Percentiles rank a stretch among this genome's conserved stretches.
phyloP scores from a whole-genome alignment of 1,140 invertebrate genomes.

The Idris sp. region DNA sequence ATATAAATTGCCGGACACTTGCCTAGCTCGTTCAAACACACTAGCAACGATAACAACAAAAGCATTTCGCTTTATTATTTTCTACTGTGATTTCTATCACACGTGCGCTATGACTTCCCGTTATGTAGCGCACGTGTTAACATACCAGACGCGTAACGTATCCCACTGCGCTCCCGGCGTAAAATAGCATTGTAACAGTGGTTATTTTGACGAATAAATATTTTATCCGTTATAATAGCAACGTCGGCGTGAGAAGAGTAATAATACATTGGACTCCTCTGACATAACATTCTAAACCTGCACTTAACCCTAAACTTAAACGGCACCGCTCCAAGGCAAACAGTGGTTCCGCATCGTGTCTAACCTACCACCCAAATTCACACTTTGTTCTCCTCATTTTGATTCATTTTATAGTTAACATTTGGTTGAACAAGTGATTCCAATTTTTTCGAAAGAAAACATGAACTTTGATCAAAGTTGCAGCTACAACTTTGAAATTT shows the following conservation, averaged over 20 bases:
- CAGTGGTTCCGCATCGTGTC: constrained; percentile 38
- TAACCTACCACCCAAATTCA: constrained; percentile 34
- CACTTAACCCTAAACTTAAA: constrained; percentile 49
- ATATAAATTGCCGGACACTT: constrained; percentile 25
- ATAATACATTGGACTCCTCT: constrained; percentile 38
- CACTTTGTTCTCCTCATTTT: too few relatives aligned
- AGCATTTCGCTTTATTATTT: constrained; percentile 58
- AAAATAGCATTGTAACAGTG: constrained; percentile 49
- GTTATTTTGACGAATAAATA: constrained; percentile 62
- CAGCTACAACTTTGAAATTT: too few relatives aligned
- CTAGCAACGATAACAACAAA: constrained; percentile 56
- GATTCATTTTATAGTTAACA: too few relatives aligned
- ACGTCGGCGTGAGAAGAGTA: constrained; percentile 56
- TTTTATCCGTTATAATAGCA: constrained; percentile 59
- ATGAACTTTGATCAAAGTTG: too few relatives aligned
- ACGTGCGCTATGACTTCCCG: constrained; percentile 57
- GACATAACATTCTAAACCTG: constrained; percentile 43
- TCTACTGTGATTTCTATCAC: constrained; percentile 54
- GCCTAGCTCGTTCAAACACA: constrained; percentile 4
- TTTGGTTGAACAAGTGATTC: too few relatives aligned
- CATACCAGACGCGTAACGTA: constrained; percentile 59
- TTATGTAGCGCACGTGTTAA: constrained; percentile 61
- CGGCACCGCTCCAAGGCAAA: constrained; percentile 24
- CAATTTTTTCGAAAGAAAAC: too few relatives aligned
- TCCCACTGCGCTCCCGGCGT: constrained; percentile 50